Percentiles rank a stretch among this genome's conserved stretches.
These are phyloP conservation scores for Ceyx cyanopectus DNA, from an alignment of 2,113 vertebrate species.

Conservation along the genomic window DNA sequence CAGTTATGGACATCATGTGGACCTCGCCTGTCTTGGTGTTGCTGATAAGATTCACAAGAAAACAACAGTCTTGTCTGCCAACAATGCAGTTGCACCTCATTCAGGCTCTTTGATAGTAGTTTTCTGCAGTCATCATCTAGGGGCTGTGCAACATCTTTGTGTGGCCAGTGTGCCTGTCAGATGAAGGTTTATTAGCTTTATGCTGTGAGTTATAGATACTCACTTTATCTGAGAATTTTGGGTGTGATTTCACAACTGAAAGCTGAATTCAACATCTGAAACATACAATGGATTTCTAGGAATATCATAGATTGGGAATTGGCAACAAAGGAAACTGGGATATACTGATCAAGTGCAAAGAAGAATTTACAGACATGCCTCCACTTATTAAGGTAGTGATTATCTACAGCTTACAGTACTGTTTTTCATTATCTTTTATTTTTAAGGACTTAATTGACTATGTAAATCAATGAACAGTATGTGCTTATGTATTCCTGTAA, in stretches of 20 bases:
- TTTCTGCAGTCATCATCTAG: neutral
- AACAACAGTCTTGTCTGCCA: neutral
- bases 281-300: neutral
- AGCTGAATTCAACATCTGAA: neutral
- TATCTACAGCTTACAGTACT: conserved; percentile 10
- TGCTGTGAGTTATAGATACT: neutral
- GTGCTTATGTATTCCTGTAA: neutral
- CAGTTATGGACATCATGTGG: neutral
- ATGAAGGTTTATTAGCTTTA: neutral
- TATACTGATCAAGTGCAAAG: neutral
- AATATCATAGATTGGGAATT: neutral
- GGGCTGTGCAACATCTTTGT: neutral
- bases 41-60: neutral
- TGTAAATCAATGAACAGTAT: conserved; percentile 16
- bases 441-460: conserved; percentile 45
- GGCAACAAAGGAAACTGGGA: neutral
- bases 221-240: neutral
- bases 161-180: neutral
- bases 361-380: neutral
- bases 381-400: neutral
- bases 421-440: conserved; percentile 34
- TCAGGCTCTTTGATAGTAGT: neutral
- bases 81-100: neutral
- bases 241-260: neutral
- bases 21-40: neutral